These are phyloP conservation scores for Anolis sagrei DNA, from an alignment of 2,113 vertebrate species.

Conservation along the genomic window DNA sequence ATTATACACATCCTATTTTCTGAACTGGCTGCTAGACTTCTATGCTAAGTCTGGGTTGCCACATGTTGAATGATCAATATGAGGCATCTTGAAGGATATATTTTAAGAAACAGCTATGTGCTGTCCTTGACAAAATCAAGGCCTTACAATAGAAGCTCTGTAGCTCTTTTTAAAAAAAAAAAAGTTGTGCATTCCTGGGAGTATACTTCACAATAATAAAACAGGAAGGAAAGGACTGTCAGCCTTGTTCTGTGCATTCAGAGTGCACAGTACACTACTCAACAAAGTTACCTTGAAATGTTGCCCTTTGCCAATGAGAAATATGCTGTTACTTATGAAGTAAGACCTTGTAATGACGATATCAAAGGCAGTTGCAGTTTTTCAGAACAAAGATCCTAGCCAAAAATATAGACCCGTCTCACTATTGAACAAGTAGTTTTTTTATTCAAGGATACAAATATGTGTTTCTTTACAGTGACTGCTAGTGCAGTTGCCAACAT, in stretches of 20 bases:
- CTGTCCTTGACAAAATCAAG: background rate
- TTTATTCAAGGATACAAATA: constrained; percentile 30
- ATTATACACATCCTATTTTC: background rate
- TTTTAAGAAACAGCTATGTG: background rate
- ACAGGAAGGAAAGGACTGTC: background rate
- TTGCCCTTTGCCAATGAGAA: constrained; percentile 19
- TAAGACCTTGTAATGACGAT: constrained; percentile 28
- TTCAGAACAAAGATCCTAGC: constrained; percentile 19
- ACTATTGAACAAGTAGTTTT: constrained; percentile 30
- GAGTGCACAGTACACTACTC: background rate
- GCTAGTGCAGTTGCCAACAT: background rate
- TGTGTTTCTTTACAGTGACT: constrained; percentile 30
- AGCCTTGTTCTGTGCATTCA: background rate
- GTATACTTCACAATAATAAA: background rate
- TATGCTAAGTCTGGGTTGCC: background rate
- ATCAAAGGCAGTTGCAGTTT: constrained; percentile 19
- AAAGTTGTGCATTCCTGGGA: background rate
- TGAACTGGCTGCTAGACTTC: background rate
- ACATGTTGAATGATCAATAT: background rate
- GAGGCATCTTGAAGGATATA: background rate
- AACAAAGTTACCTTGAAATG: constrained; percentile 9
- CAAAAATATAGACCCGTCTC: constrained; percentile 25
- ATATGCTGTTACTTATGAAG: constrained; percentile 27
- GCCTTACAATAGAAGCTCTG: constrained; percentile 2
- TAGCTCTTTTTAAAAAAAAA: background rate